Conservation (phyloP, 30 jellyfish, hydroid and myxozoan species). For the Hydractinia echinata region DNA sequence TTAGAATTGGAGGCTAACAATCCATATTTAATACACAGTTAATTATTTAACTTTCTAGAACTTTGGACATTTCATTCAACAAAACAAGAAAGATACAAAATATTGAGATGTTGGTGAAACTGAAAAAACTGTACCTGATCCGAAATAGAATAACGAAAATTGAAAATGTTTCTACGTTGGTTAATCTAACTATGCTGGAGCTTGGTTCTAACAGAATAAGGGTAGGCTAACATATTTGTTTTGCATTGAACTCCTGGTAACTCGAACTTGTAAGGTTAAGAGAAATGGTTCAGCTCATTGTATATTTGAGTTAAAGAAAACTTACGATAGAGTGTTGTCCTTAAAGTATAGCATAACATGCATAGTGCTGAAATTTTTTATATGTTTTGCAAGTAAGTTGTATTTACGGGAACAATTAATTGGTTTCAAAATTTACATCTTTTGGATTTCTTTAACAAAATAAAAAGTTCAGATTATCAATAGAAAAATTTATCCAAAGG, state of each 20-base stretch:
- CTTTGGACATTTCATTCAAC: slow-evolving; percentile 78
- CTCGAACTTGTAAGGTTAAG: too few species aligned
- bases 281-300: too few species aligned
- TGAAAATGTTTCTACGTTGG: slow-evolving; percentile 53
- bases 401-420: too few species aligned
- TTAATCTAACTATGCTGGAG: slow-evolving; percentile 79
- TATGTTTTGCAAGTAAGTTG: not conserved
- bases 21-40: not conserved
- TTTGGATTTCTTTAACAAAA: too few species aligned
- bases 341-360: too few species aligned
- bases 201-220: slow-evolving; percentile 86
- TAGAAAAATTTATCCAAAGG: too few species aligned
- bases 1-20: too few species aligned
- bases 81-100: slow-evolving; percentile 62
- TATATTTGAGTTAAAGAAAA: too few species aligned
- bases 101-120: slow-evolving; percentile 49
- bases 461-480: too few species aligned
- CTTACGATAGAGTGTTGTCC: too few species aligned
- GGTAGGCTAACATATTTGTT: slow-evolving; percentile 41
- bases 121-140: slow-evolving; percentile 50
- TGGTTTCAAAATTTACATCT: too few species aligned
- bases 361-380: not conserved
- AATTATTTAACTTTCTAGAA: slow-evolving; percentile 8
- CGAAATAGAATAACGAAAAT: slow-evolving; percentile 65
- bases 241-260: too few species aligned